Evolutionary conservation across 92 coral and sea anemone species (phyloP).

Genomic region (Pocillopora meandrina): DNA sequence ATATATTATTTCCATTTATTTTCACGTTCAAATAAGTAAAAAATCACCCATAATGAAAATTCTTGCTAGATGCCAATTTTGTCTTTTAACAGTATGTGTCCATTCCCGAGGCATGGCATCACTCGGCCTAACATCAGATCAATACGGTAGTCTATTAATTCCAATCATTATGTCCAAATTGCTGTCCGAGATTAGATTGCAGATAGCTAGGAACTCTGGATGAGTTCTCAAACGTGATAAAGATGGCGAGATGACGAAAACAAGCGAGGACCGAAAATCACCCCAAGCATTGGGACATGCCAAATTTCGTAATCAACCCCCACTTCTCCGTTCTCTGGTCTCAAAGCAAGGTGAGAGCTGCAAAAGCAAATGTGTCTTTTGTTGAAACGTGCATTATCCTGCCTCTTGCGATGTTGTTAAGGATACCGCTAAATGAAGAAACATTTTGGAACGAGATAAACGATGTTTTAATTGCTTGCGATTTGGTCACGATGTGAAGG

Average conservation of each 20-base stretch:
- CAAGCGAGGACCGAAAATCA: background rate
- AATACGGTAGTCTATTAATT: background rate
- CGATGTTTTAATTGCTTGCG: constrained; percentile 44
- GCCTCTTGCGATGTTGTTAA: constrained; percentile 22
- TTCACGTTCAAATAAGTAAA: background rate
- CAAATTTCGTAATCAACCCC: no score
- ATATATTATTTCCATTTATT: no score
- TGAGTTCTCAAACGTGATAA: background rate
- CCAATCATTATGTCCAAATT: constrained; percentile 16
- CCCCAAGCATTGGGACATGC: background rate
- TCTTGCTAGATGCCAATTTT: no score
- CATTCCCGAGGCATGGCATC: background rate
- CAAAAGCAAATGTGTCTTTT: background rate
- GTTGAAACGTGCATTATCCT: background rate
- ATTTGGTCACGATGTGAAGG: constrained; percentile 12
- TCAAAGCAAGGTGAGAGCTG: no score
- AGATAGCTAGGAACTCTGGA: background rate
- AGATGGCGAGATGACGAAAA: constrained; percentile 31
- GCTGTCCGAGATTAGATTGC: background rate
- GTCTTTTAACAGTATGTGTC: background rate
- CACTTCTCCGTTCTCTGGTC: no score
- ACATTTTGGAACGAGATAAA: constrained; percentile 32
- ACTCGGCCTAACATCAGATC: background rate
- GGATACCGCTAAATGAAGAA: constrained; percentile 25
- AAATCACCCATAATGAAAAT: background rate